phyloP scores from a whole-genome alignment of 1,140 invertebrate species.

The Phthorimaea operculella region DNA sequence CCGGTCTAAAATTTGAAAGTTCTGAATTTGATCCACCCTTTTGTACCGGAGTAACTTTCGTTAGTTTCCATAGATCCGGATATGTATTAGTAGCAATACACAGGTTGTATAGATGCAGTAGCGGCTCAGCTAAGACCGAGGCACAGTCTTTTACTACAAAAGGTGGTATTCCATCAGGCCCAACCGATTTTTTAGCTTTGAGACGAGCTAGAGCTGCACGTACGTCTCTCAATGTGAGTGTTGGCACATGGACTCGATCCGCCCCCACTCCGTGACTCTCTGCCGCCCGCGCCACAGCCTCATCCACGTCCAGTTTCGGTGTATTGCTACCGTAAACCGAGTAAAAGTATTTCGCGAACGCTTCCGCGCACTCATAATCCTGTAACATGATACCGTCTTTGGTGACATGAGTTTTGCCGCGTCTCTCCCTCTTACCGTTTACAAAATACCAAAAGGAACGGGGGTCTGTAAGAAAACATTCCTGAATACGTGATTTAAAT shows the following conservation, averaged over 20 bases:
- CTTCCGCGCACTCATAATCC: background rate
- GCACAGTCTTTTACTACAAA: background rate
- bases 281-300: background rate
- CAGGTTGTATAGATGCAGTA: background rate
- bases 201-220: background rate
- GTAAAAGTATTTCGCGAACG: background rate
- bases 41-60: background rate
- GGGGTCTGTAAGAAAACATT: background rate
- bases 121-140: background rate
- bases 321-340: background rate
- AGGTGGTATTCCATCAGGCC: background rate
- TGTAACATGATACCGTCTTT: background rate
- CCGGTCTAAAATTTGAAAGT: background rate
- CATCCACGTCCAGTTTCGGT: background rate
- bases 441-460: background rate
- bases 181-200: background rate
- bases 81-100: background rate
- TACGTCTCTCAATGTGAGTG: background rate
- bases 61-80: background rate
- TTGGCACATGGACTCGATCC: background rate
- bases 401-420: background rate
- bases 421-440: background rate
- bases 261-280: background rate
- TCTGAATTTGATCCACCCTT: background rate
- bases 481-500: background rate